A percentile compares a stretch with the other conserved stretches of the same genome.
Conservation (phyloP, 53 echinoderm and acorn worm species). For the Antedon mediterranea region DNA sequence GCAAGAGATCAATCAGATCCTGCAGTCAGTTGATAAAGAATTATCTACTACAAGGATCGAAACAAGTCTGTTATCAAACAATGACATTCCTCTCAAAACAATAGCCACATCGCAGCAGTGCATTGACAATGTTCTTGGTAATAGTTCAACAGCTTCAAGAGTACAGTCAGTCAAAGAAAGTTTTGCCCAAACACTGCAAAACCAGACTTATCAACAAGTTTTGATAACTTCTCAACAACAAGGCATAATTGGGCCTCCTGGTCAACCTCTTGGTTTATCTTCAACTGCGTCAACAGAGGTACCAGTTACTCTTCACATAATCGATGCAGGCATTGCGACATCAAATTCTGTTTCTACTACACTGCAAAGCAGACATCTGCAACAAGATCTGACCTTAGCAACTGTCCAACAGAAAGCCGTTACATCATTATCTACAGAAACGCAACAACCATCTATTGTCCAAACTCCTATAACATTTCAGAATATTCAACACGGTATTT, state of each 20-base stretch:
- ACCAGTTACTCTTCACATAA: background rate
- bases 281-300: background rate
- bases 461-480: background rate
- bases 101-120: too few species aligned
- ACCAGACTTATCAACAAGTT: too few species aligned
- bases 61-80: too few species aligned
- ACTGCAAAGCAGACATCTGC: background rate
- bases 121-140: too few species aligned
- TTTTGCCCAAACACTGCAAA: too few species aligned
- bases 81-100: too few species aligned
- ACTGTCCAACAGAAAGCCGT: background rate
- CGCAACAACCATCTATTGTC: background rate
- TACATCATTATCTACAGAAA: background rate
- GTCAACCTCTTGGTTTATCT: background rate
- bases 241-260: too few species aligned
- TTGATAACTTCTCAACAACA: too few species aligned
- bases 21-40: background rate
- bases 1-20: background rate
- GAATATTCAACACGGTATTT: background rate
- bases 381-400: background rate
- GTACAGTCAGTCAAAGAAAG: too few species aligned
- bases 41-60: too few species aligned
- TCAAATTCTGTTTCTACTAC: background rate
- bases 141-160: too few species aligned
- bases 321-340: background rate